These are phyloP conservation scores for Picathartes gymnocephalus DNA, from an alignment of 2,113 vertebrate genomes.

Conservation along the genomic window DNA sequence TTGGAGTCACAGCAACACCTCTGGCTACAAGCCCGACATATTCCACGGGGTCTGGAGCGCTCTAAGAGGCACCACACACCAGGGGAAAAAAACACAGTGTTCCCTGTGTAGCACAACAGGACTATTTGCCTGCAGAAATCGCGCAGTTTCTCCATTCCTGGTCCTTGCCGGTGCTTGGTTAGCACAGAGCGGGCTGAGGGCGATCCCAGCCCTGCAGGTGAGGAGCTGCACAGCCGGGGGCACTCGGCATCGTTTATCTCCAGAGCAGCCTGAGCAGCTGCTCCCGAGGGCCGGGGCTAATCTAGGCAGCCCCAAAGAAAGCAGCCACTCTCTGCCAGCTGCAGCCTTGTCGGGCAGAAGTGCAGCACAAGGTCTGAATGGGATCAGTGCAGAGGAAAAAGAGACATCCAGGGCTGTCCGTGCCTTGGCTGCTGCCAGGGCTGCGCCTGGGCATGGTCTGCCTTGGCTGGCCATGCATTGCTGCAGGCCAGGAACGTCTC, in stretches of 20 bases:
- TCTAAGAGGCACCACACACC: background rate
- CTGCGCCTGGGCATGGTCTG: background rate
- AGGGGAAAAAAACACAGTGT: background rate
- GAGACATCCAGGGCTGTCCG: rapidly evolving
- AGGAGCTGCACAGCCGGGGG: background rate
- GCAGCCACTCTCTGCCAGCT: background rate
- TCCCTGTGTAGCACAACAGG: background rate
- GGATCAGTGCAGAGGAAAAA: background rate
- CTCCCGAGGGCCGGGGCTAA: background rate
- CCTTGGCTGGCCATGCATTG: rapidly evolving
- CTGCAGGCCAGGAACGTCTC: background rate
- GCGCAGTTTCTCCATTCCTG: background rate
- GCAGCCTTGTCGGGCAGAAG: background rate
- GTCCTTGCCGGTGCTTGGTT: constrained; percentile 5
- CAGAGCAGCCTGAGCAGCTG: background rate
- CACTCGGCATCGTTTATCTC: background rate
- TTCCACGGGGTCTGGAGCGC: background rate
- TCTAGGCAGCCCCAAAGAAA: background rate
- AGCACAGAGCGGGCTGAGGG: background rate
- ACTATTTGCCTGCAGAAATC: background rate
- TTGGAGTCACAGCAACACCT: background rate
- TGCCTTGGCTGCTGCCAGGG: background rate
- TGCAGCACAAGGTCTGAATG: background rate
- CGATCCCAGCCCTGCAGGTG: background rate
- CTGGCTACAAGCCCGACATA: background rate